A percentile compares a stretch with the other conserved stretches of the same genome.
Conservation (phyloP, 2,888 invertebrate genomes). For the Syritta pipiens region DNA sequence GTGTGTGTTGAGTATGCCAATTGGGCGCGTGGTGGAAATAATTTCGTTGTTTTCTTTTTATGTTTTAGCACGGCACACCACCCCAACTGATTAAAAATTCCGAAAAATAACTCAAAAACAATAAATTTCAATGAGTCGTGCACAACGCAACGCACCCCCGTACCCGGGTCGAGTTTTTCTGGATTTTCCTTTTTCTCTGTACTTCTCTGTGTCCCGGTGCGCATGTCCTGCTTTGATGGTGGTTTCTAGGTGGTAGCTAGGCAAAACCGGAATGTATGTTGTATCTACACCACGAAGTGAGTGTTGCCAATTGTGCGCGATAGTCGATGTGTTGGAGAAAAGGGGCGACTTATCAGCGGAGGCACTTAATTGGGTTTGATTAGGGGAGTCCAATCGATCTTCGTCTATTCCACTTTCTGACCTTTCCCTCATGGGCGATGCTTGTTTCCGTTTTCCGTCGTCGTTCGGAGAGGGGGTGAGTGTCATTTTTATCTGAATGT, state of each 20-base stretch:
- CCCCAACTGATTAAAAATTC: slow-evolving; percentile 43
- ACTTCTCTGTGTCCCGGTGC: background rate
- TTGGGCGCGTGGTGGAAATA: too few relatives aligned
- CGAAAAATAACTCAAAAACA: slow-evolving; percentile 48
- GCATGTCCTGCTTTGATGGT: background rate
- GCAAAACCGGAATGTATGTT: too few relatives aligned
- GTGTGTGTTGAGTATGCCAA: too few relatives aligned
- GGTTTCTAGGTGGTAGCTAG: too few relatives aligned
- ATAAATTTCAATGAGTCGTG: slow-evolving; percentile 40
- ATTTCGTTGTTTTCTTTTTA: too few relatives aligned
- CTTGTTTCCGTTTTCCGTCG: slow-evolving; percentile 6
- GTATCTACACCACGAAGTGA: too few relatives aligned
- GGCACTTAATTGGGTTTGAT: slow-evolving; percentile 29
- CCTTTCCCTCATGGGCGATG: slow-evolving; percentile 28
- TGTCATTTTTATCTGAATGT: slow-evolving; percentile 48
- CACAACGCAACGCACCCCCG: too few relatives aligned
- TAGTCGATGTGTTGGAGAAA: too few relatives aligned
- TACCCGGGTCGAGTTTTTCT: slow-evolving; percentile 21
- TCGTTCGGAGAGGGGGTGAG: background rate
- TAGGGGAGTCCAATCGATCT: slow-evolving; percentile 43
- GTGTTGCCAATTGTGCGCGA: too few relatives aligned
- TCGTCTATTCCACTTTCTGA: slow-evolving; percentile 28
- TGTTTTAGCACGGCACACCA: background rate
- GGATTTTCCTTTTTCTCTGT: background rate
- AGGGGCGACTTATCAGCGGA: slow-evolving; percentile 43